Base-by-base conservation (phyloP, 92 coral and sea anemone species). In the Palythoa caribaeorum region DNA sequence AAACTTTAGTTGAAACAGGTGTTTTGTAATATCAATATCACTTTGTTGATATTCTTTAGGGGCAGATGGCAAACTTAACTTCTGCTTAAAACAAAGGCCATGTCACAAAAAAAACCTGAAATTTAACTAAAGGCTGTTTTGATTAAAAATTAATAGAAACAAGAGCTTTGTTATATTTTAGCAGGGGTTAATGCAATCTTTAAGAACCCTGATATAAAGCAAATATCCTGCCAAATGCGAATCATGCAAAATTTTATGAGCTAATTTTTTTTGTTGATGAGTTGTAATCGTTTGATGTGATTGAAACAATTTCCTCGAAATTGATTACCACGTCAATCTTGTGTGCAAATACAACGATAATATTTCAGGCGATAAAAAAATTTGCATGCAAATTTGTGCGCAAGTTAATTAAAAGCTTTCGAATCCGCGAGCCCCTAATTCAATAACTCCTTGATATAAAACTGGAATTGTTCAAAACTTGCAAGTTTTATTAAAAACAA, bases 361-460 rank as follows among this genome's bases (percentile, higher is more conserved):
- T 85, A 79, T 71, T 90, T 92, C 89, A 71, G 89, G 77, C 76
- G 90, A 87, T 75, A 89, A 94, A 90, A 89, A 92, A 81, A 81
- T 65, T 81, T 81, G 76, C 62, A 94, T 94, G 97, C 94, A 94
- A 94, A 94, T 94, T 92, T 92, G 92, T 88, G 78, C 78, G 90
- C 78, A 53, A 92, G 92, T 90, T 92, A 88, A 92, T 88, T 92
- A 88, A 88, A 92, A 92, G 87, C 94, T 92, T 84, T 90, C 87
- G 83, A 92, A 88, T 84, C 90, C 84, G 76, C 85, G 89, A 88
- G 89, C 87, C 89, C 75, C 89, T 92, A 92, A 92, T 88, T 92
- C 94, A 92, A 92, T 92, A 85, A 91, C 80, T 78, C 79, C 94
- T 88, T 88, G 89, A 91, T 92, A 81, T 81, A 40, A 81, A 81